Percentiles rank a stretch among this genome's conserved stretches.
phyloP scores from a whole-genome alignment of 2,888 invertebrate genomes.

The Eristalinus sepulchralis region DNA sequence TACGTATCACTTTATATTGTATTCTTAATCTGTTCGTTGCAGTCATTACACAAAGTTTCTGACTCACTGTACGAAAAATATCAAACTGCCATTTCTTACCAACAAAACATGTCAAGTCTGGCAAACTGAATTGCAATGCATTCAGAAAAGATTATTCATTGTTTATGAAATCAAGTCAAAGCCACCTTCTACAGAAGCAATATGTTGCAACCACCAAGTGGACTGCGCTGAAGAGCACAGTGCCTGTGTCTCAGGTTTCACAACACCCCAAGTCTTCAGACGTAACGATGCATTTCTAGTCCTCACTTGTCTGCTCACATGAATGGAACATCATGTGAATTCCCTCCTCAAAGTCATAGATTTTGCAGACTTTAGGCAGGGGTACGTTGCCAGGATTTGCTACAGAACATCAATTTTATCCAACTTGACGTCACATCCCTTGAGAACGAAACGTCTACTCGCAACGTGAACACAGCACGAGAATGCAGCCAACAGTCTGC shows the following conservation, averaged over 20 bases:
- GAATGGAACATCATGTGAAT: conserved; percentile 24
- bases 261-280: conserved; percentile 24
- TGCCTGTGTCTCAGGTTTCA: conserved; percentile 31
- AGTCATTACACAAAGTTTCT: too few relatives aligned
- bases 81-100: background rate
- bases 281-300: background rate
- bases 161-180: background rate
- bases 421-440: conserved; percentile 64
- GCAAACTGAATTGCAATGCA: background rate
- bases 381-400: conserved; percentile 57
- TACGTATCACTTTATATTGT: too few relatives aligned
- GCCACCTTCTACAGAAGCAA: background rate
- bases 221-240: conserved; percentile 17
- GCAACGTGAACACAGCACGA: background rate
- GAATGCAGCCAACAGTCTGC: conserved; percentile 2
- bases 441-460: conserved; percentile 56
- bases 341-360: conserved; percentile 53
- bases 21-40: too few relatives aligned
- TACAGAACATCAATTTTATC: conserved; percentile 62
- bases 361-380: conserved; percentile 42
- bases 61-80: background rate
- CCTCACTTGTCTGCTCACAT: conserved; percentile 13
- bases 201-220: conserved; percentile 32
- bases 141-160: background rate
- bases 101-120: background rate